A percentile compares a stretch with the other conserved stretches of the same genome.
Conservation (phyloP, 2,797 vertebrate genomes). For the Furcifer pardalis region DNA sequence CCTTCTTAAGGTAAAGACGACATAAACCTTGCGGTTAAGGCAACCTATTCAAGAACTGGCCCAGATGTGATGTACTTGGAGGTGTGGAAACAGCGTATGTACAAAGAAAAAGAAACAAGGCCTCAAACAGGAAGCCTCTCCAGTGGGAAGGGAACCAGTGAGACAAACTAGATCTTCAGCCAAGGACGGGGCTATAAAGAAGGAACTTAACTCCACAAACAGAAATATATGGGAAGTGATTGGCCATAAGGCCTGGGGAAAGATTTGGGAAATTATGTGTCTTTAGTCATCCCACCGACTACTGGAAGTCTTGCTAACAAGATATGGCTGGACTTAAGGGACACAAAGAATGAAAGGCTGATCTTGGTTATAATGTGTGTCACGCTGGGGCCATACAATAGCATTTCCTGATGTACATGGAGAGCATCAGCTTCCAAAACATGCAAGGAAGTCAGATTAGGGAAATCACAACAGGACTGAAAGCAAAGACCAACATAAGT, state of each 20-base stretch:
- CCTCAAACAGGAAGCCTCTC: neutral
- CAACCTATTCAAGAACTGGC: neutral
- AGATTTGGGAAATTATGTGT: too few species aligned
- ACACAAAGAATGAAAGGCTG: neutral
- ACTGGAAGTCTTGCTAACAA: neutral
- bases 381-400: neutral
- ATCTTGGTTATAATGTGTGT: neutral
- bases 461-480: neutral
- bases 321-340: too few species aligned
- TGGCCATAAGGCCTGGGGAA: neutral
- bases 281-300: too few species aligned
- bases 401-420: neutral
- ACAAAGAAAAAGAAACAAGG: neutral
- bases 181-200: neutral
- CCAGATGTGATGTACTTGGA: neutral
- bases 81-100: neutral
- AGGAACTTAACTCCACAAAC: neutral
- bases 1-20: too few species aligned
- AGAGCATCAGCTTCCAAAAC: neutral
- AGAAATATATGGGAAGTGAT: neutral
- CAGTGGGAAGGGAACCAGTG: neutral
- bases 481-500: too few species aligned
- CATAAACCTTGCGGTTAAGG: too few species aligned
- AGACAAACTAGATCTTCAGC: neutral
- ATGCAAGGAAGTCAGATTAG: too few species aligned